Evolutionary conservation across 2,113 vertebrate genomes (phyloP).

Genomic region (Channa maculata): DNA sequence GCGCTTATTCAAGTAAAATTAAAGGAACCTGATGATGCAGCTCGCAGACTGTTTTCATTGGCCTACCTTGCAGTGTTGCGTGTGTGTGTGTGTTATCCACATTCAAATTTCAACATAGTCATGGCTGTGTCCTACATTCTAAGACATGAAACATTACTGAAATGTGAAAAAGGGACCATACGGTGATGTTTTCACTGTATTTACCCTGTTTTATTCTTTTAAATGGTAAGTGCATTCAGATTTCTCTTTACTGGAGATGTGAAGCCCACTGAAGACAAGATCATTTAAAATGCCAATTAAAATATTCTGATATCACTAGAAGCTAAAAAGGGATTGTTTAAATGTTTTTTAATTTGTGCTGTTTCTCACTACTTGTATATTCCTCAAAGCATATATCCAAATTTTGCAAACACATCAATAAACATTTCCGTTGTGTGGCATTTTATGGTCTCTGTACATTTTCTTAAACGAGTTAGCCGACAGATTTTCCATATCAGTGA

Average conservation of each 20-base stretch:
- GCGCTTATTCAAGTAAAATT: not conserved
- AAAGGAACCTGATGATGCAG: not conserved
- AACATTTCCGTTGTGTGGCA: conserved; percentile 65
- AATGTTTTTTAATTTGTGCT: conserved; percentile 35
- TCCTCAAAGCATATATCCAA: conserved; percentile 36
- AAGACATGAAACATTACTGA: not conserved
- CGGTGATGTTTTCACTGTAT: conserved; percentile 1
- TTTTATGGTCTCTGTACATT: conserved; percentile 52
- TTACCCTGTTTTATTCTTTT: not conserved
- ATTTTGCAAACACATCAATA: conserved; percentile 70
- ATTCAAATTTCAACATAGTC: not conserved
- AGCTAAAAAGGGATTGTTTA: conserved; percentile 53
- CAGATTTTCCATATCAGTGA: conserved; percentile 51
- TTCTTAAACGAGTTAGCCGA: conserved; percentile 47
- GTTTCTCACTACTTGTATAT: conserved; percentile 40
- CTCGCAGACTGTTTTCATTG: conserved; percentile 26
- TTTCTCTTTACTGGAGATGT: not conserved
- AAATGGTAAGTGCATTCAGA: not conserved
- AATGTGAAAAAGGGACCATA: conserved; percentile 49
- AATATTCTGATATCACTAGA: not conserved
- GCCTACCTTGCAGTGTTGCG: conserved; percentile 46
- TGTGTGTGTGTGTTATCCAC: conserved; percentile 6
- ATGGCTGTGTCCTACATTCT: conserved; percentile 4
- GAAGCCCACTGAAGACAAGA: not conserved
- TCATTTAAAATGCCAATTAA: not conserved